Conservation (phyloP, 53 echinoderm and acorn worm genomes). For the Antedon mediterranea region DNA sequence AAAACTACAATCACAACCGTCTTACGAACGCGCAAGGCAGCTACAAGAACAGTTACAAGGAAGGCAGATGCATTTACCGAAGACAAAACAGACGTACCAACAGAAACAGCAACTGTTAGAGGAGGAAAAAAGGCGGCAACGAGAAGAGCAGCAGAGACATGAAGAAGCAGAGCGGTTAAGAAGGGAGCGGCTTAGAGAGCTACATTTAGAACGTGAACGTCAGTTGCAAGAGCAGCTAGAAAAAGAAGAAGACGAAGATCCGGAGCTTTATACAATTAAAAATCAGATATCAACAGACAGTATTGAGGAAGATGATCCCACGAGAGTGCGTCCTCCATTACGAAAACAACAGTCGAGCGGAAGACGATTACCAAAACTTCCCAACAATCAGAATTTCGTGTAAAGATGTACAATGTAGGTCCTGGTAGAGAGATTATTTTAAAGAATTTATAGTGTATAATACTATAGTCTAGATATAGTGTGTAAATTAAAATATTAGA, state of each 20-base stretch:
- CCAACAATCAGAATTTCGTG: neutral
- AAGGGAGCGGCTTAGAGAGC: too few relatives aligned
- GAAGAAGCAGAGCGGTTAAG: neutral
- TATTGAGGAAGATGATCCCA: neutral
- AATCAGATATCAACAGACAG: neutral
- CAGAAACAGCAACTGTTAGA: neutral
- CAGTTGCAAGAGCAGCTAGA: neutral
- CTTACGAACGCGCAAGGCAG: neutral
- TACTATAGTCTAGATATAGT: too few relatives aligned
- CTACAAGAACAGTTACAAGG: neutral
- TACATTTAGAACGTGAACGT: neutral
- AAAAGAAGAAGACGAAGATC: neutral
- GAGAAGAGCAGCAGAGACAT: neutral
- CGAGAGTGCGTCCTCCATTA: neutral
- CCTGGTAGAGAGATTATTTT: too few relatives aligned
- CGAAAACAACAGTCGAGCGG: neutral
- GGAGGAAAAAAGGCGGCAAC: neutral
- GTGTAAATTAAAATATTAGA: too few relatives aligned
- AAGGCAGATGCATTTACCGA: neutral
- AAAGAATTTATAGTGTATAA: too few relatives aligned
- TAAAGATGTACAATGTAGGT: too few relatives aligned
- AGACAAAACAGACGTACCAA: neutral
- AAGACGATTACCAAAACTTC: neutral
- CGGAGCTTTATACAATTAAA: neutral
- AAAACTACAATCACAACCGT: neutral